A percentile compares a stretch with the other conserved stretches of the same genome.
Evolutionary conservation across 2,888 invertebrate species (phyloP).

Genomic region (Amiota mariae): DNA sequence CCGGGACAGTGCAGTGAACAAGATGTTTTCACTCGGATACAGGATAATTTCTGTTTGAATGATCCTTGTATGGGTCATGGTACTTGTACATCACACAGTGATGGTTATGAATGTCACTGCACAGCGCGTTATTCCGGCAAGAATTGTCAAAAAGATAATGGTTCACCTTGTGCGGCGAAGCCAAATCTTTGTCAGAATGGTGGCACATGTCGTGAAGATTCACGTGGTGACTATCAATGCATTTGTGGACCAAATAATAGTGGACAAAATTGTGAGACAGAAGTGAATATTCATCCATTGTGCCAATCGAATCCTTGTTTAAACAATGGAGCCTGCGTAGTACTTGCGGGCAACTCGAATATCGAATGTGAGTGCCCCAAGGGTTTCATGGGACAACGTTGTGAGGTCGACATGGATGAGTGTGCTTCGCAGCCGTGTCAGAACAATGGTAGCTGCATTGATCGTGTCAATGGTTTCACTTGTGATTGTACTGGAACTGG

Average conservation of each 20-base stretch:
- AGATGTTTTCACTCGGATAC: conserved; percentile 76
- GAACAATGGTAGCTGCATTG: conserved; percentile 83
- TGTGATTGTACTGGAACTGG: conserved; percentile 87
- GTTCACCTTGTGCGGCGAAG: conserved; percentile 80
- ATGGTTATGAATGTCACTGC: conserved; percentile 88
- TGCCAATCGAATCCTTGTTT: conserved; percentile 86
- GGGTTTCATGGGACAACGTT: conserved; percentile 73
- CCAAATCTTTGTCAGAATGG: conserved; percentile 80
- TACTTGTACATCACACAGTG: conserved; percentile 82
- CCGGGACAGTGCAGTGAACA: conserved; percentile 79
- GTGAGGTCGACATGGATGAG: conserved; percentile 83
- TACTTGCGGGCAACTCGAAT: conserved; percentile 76
- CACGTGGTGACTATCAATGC: conserved; percentile 82
- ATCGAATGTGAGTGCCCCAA: conserved; percentile 78
- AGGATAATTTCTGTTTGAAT: conserved; percentile 82
- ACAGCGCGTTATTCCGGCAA: conserved; percentile 88
- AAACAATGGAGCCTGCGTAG: conserved; percentile 85
- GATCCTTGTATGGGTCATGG: conserved; percentile 90
- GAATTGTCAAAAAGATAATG: conserved; percentile 89
- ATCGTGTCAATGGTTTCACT: conserved; percentile 82
- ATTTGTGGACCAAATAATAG: conserved; percentile 80
- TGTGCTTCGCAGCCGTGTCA: conserved; percentile 81
- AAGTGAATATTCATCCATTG: conserved; percentile 80
- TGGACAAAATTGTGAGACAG: conserved; percentile 82
- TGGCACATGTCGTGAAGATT: conserved; percentile 82